These are phyloP conservation scores for Gibbula magus DNA, from an alignment of 2,888 invertebrate species.

Conservation along the genomic window DNA sequence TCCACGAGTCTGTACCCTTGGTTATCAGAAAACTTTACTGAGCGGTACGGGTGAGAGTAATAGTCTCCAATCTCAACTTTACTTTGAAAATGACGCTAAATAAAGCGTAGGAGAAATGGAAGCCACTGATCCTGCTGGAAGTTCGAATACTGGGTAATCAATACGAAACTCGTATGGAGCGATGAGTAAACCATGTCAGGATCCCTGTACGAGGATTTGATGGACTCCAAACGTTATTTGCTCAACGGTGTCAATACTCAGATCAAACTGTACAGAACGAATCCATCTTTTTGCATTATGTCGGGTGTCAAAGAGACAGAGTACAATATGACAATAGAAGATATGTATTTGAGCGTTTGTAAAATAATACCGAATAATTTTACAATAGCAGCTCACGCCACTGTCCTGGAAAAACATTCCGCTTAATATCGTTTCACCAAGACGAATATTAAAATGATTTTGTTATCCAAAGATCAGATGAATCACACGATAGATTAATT, in stretches of 20 bases:
- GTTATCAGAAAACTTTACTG: slow-evolving; percentile 33
- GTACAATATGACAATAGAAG: background rate
- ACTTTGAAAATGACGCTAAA: background rate
- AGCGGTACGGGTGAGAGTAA: background rate
- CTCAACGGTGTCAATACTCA: slow-evolving; percentile 31
- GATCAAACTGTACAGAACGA: background rate
- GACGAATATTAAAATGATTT: background rate
- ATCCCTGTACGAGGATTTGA: slow-evolving; percentile 17
- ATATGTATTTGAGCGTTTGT: slow-evolving; percentile 18
- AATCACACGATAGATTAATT: background rate
- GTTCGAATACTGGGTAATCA: background rate
- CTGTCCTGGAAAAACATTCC: background rate
- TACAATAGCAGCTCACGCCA: slow-evolving; percentile 8
- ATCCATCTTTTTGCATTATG: slow-evolving; percentile 7
- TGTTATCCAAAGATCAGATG: background rate
- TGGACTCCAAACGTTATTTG: slow-evolving; percentile 20
- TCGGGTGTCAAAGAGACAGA: background rate
- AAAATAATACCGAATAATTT: slow-evolving; percentile 14
- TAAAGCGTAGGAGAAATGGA: background rate
- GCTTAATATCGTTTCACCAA: slow-evolving; percentile 28
- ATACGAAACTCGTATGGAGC: background rate
- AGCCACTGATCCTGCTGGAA: background rate
- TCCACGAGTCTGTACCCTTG: slow-evolving; percentile 41
- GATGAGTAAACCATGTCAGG: slow-evolving; percentile 28
- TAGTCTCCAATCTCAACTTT: background rate